Percentiles rank a stretch among this genome's conserved stretches.
These are phyloP conservation scores for Haliclona indistincta DNA, from an alignment of 37 sponge, comb jelly and placozoan species.

Conservation along the genomic window DNA sequence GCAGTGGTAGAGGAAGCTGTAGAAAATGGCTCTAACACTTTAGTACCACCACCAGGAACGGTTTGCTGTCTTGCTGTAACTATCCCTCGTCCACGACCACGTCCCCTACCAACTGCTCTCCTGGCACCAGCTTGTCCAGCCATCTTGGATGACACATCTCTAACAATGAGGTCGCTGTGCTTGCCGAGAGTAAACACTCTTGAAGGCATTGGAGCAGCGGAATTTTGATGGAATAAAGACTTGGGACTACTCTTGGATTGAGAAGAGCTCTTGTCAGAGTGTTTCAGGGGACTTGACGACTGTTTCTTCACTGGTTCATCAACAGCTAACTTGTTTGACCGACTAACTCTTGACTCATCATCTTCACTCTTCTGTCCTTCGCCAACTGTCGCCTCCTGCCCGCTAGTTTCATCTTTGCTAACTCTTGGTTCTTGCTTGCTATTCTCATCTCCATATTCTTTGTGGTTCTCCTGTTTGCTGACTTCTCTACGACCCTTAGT, in stretches of 20 bases:
- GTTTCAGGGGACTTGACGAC: not conserved
- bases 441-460: not conserved
- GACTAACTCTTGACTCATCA: too few species aligned
- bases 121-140: not conserved
- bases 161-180: not conserved
- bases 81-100: too few species aligned
- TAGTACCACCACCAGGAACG: too few species aligned
- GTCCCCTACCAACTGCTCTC: not conserved
- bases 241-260: not conserved
- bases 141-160: not conserved
- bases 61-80: too few species aligned
- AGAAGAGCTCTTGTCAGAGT: not conserved
- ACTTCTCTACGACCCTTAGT: too few species aligned
- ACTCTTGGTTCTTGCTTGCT: not conserved
- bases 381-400: not conserved
- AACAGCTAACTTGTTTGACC: too few species aligned
- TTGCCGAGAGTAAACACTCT: not conserved
- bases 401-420: not conserved
- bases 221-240: not conserved
- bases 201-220: too few species aligned
- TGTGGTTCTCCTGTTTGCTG: not conserved
- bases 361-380: not conserved
- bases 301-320: too few species aligned
- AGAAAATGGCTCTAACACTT: too few species aligned
- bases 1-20: too few species aligned